Percentiles rank a stretch among this genome's conserved stretches.
Conservation (phyloP, 2,113 vertebrate genomes). For the Paramormyrops kingsleyae region DNA sequence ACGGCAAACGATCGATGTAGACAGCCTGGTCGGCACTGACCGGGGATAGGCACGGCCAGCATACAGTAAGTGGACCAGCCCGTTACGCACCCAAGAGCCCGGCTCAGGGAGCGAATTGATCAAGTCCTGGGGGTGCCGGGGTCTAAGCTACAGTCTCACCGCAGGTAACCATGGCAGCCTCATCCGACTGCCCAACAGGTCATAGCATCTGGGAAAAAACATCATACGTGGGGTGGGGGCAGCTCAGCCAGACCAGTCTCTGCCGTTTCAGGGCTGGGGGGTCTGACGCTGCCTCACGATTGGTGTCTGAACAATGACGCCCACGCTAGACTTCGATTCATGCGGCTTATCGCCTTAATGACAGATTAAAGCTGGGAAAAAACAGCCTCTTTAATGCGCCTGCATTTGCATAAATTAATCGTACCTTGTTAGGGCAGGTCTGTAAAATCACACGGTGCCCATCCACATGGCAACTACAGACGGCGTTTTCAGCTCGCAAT, state of each 20-base stretch:
- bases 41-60: not conserved
- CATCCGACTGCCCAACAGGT: not conserved
- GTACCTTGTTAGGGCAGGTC: not conserved
- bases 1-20: not conserved
- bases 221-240: not conserved
- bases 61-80: not conserved
- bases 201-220: not conserved
- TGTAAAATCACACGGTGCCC: not conserved
- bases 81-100: not conserved
- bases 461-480: not conserved
- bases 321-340: not conserved
- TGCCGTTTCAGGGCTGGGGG: not conserved
- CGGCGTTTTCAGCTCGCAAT: not conserved
- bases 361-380: not conserved
- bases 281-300: not conserved
- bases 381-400: not conserved
- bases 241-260: not conserved
- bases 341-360: not conserved
- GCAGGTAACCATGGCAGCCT: not conserved
- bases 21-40: not conserved
- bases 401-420: not conserved
- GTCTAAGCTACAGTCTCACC: not conserved
- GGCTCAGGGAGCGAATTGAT: not conserved
- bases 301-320: not conserved
- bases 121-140: not conserved